Evolutionary conservation across 2,888 invertebrate species (phyloP).

Genomic region (Nipponacmea schrenckii): DNA sequence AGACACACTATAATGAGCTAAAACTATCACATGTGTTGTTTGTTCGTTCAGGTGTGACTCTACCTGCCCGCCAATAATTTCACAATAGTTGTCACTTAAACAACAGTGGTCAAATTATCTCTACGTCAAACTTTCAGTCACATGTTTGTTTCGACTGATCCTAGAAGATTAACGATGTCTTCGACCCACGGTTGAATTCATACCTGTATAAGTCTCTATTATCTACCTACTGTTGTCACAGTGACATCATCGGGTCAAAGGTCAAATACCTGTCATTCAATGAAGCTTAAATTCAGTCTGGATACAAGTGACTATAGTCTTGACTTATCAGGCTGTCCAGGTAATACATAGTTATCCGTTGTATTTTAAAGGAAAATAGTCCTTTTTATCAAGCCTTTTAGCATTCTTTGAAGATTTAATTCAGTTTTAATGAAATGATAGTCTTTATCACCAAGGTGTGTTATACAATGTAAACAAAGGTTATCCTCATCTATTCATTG

Average conservation of each 20-base stretch:
- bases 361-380: too few species aligned
- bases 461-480: too few species aligned
- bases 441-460: too few species aligned
- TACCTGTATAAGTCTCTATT: neutral
- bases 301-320: neutral
- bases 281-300: slow-evolving; percentile 3
- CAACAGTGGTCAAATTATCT: too few species aligned
- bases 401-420: too few species aligned
- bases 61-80: slow-evolving; percentile 1
- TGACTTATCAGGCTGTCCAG: neutral
- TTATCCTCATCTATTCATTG: too few species aligned
- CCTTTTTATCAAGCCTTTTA: too few species aligned
- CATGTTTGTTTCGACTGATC: slow-evolving; percentile 3
- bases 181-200: neutral
- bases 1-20: too few species aligned
- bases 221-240: neutral
- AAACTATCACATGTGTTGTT: neutral
- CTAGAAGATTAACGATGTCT: neutral
- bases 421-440: too few species aligned
- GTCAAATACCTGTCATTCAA: slow-evolving; percentile 11
- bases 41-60: neutral
- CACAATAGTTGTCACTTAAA: neutral
- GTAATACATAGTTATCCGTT: neutral
- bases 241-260: slow-evolving; percentile 19
- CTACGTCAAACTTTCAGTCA: neutral